Percentiles rank a stretch among this genome's conserved stretches.
These are phyloP conservation scores for Apteryx owenii DNA, from an alignment of 2,113 vertebrate species.

Conservation along the genomic window DNA sequence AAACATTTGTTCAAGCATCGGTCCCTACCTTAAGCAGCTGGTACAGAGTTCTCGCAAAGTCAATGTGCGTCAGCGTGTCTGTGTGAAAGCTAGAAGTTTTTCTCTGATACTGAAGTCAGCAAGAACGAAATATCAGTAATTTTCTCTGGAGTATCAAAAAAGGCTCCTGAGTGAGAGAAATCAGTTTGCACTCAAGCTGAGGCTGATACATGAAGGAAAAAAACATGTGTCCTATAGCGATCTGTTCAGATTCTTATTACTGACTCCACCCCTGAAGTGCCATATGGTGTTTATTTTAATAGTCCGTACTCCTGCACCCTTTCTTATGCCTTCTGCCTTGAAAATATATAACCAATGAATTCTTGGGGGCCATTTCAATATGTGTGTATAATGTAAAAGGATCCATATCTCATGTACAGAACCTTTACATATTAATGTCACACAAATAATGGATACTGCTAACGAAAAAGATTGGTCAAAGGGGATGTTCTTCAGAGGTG, in stretches of 20 bases:
- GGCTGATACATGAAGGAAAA: neutral
- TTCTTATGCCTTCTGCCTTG: neutral
- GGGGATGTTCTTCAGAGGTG: neutral
- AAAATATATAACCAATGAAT: neutral
- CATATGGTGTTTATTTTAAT: neutral
- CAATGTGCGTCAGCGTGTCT: neutral
- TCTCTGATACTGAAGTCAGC: neutral
- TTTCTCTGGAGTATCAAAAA: neutral
- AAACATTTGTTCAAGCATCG: neutral
- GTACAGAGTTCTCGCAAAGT: neutral
- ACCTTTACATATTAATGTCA: neutral
- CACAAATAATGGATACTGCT: neutral
- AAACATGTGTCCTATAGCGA: neutral
- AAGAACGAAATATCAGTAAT: neutral
- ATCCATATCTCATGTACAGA: neutral
- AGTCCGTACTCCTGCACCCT: neutral
- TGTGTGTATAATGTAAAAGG: neutral
- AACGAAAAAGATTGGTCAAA: neutral
- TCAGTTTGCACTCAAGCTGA: neutral
- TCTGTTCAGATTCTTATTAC: neutral
- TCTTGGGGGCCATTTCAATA: neutral
- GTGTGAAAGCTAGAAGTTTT: neutral
- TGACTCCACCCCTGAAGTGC: neutral
- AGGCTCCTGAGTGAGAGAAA: neutral
- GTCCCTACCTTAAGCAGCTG: neutral